Conservation (phyloP, 2,113 vertebrate species). For the Indicator maculatus region DNA sequence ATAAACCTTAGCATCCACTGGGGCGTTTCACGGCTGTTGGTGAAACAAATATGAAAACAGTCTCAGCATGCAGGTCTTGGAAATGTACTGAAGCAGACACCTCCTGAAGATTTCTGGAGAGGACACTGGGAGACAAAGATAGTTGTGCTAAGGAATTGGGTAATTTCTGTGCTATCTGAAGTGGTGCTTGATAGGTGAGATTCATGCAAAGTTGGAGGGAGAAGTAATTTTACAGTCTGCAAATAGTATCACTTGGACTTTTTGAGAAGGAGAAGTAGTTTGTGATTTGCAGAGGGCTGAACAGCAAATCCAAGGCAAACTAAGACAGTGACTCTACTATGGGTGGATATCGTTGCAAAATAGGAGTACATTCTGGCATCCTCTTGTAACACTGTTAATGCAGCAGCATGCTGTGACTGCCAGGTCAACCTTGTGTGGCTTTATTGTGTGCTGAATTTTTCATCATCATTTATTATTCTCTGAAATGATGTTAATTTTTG, state of each 20-base stretch:
- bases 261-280: not conserved
- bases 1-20: fast-evolving
- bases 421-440: not conserved
- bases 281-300: not conserved
- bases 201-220: not conserved
- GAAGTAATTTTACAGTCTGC: not conserved
- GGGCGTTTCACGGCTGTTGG: fast-evolving
- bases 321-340: not conserved
- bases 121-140: not conserved
- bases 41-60: not conserved
- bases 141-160: not conserved
- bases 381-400: not conserved
- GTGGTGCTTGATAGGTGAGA: not conserved
- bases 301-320: not conserved
- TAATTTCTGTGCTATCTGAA: not conserved
- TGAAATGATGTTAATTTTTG: not conserved
- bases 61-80: not conserved
- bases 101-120: not conserved
- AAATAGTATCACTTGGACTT: not conserved
- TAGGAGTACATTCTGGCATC: not conserved
- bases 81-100: not conserved
- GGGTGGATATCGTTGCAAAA: not conserved
- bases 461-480: not conserved
- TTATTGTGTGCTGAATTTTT: not conserved
- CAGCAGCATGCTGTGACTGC: not conserved